Base-by-base conservation (phyloP, 2,888 invertebrate genomes). In the Eupithecia vulgata region DNA sequence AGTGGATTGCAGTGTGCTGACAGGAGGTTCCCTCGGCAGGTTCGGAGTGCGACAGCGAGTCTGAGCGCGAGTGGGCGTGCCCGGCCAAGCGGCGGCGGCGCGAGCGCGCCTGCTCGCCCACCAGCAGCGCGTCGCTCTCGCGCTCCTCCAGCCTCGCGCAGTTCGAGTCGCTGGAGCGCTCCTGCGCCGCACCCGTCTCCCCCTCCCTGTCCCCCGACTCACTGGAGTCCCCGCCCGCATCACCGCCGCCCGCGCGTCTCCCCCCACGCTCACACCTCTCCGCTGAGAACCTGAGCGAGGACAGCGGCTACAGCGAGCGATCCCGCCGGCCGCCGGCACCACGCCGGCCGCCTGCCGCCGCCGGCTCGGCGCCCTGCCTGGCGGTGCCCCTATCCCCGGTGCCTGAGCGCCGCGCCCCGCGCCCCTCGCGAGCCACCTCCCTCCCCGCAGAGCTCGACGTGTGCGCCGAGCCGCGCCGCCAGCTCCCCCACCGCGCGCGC, bases 101-200 rank as follows among this genome's bases (percentile, higher is more conserved):
- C 84, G 96, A 96, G 83, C 91, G 91, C 77, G 91, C 90, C 77
- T 75, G 85, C 73, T 93, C 94, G 77, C 93, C 91, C 76, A 81
- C 87, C 86, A 93, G 92, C 90, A 79, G 93, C 84, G 87, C 91
- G 86, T 96, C 96, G 67, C 94, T 97, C 17, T 97, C 97, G 82
- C 96, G 97, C 79, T 97, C 97, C 76, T 97, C 97, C 79, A 97
- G 97, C 81, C 94, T 98, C 77, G 95, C 98, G 77, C 97, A 97
- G 90, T 98, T 98, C 90, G 98, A 98, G 91, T 97, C 97, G 6
- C 93, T 98, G 75, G 98, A 98, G 87, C 95, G 94, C 52, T 93
- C 94, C 66, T 94, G 94, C 82, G 92, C 93, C 42, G 92, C 92
- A n/a, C 91, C 91, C 70, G 88, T 85, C 67, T 93, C 92, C 35